Base-by-base conservation (phyloP, 2,888 invertebrate genomes). In the Limenitis arthemis region DNA sequence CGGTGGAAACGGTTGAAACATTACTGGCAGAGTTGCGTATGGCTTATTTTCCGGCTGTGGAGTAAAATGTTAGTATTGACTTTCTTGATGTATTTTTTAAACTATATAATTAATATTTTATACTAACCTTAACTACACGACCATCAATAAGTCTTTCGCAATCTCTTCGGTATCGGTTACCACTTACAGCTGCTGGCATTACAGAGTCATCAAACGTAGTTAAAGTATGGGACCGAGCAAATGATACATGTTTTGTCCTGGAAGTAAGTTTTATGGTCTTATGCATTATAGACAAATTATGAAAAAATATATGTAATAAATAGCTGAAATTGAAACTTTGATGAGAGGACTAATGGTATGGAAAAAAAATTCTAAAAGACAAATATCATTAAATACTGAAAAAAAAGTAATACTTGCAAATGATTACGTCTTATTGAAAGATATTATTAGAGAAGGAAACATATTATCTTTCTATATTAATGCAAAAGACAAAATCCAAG, bases 211-310 rank as follows among this genome's bases (percentile, higher is more conserved):
- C 94, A 68, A 95, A 94, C 5, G 94, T 95, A 31, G 94, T 94
- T 61, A 95, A 77, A 0, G 95, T 95, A 72, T 95, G 94, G 5
- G 95, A 95, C 52, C 95, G 89, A 43, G 95, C 94, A 70, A 96
- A 96, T 66, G 95, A 95, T 34, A 96, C 96, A 75, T 96, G 96
- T 74, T 96, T 96, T 59, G 93, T 91, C 75, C 94, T 94, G 83
- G 44, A 78, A 76, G 20, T 33, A 8, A 6, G 5, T 28, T 33
- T 43, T 9, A 20, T 20, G 20, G 20, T 20, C 20, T 3, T 20
- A 20, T 20, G 20, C 20, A 20, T 20, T 3, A 20, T 20, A 20
- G 20, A 20, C 20, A 20, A 4, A 20, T 1, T 20, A 20, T 20
- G 4, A 20, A 20, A 20, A 3, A 20, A 20, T 3, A 20, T 3